Base-by-base conservation (phyloP, 2,888 invertebrate genomes). In the Meloe dianella region DNA sequence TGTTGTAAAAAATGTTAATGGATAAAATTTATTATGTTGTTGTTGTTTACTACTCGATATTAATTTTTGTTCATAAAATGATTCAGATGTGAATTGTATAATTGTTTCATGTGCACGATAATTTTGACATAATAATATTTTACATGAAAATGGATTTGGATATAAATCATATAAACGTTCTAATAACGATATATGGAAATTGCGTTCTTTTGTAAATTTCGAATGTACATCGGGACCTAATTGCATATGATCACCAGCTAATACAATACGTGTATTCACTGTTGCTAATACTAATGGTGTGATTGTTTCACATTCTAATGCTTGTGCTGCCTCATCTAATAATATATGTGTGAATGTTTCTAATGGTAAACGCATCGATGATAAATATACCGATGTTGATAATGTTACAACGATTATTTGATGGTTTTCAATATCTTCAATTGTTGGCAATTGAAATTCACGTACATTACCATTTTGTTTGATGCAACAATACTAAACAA, bases 181-280 rank as follows among this genome's bases (percentile, higher is more conserved):
- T 29, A 95, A 81, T 22, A 94, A 82, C 7, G 93, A 94, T 30
- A 91, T 87, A 71, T 92, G 91, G 57, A 92, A 82, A 69, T 90
- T 89, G 1, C 90, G 85, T 74, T 91, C 90, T 75, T 88, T 89
- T 8, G 91, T 91, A 77, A 92, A 89, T 61, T 89, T 88, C 12
- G 92, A 92, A 81, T 91, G 93, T 8, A 94, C 86, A 80, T 94
- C 94, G 0, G 94, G 94, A 68, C 92, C 91, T 79, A 94, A 86
- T 86, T 93, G 90, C 92, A 93, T 92, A 79, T 94, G 93, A 84
- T 94, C 94, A 60, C 95, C 95, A 59, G 94, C 94, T 56, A 95
- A 82, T 0, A 94, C 92, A 65, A 95, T 87, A 56, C 93, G 86
- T 0, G 94, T 94, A 12, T 86, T 85, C 61, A 87, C 87, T 68